These are phyloP conservation scores for Drosophila suboccidentalis DNA, from an alignment of 2,888 invertebrate genomes.

Conservation along the genomic window DNA sequence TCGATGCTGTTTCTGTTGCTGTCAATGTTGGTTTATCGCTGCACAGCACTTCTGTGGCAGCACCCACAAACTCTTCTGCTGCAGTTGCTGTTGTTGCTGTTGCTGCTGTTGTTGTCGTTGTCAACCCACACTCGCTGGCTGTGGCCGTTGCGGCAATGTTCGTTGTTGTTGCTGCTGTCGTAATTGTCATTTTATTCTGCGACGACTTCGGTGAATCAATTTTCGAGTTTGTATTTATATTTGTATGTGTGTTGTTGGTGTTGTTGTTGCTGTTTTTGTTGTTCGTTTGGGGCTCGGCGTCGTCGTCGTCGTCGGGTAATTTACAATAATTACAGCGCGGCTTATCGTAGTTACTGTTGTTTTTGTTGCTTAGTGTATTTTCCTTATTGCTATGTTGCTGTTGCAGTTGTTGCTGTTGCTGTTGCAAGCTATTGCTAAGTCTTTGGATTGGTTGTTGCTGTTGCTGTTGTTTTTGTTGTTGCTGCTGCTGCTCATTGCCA, in stretches of 20 bases:
- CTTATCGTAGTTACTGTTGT: constrained; percentile 61
- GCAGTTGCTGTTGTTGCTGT: constrained; percentile 38
- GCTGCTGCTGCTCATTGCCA: constrained; percentile 72
- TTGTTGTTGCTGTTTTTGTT: constrained; percentile 47
- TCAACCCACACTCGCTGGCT: constrained; percentile 80
- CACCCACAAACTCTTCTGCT: constrained; percentile 69
- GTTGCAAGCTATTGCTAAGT: constrained; percentile 81
- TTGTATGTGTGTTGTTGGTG: constrained; percentile 22
- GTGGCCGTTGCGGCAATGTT: constrained; percentile 63
- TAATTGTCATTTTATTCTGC: constrained; percentile 81
- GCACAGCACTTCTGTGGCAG: constrained; percentile 75
- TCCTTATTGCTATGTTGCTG: constrained; percentile 78
- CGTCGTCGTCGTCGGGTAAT: constrained; percentile 79
- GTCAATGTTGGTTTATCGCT: constrained; percentile 76
- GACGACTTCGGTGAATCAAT: constrained; percentile 77
- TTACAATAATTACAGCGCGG: constrained; percentile 81
- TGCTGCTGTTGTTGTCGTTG: constrained; percentile 49
- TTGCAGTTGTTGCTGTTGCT: constrained; percentile 56
- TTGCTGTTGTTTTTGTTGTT: constrained; percentile 50
- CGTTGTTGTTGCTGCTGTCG: constrained; percentile 67
- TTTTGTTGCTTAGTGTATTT: constrained; percentile 75
- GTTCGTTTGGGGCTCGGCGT: constrained; percentile 77
- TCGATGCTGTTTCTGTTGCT: constrained; percentile 59
- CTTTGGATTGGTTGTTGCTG: constrained; percentile 81
- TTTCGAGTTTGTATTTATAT: constrained; percentile 62